Evolutionary conservation across 2,113 vertebrate species (phyloP).

Genomic region (Rhinolophus sinicus): DNA sequence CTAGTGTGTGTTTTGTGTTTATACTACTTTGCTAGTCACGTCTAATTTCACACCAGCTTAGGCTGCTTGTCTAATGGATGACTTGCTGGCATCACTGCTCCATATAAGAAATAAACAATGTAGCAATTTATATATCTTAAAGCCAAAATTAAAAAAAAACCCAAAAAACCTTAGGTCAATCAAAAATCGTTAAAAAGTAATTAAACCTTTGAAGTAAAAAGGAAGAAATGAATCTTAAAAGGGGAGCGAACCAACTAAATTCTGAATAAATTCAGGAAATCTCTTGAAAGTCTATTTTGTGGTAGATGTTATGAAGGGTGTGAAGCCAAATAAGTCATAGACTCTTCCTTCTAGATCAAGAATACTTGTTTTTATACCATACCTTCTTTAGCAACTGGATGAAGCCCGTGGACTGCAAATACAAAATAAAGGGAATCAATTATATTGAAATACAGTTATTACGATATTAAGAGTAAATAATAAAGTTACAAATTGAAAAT

Average conservation of each 20-base stretch:
- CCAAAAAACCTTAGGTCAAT: background rate
- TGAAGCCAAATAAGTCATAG: background rate
- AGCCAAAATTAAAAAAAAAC: background rate
- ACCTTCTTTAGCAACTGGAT: background rate
- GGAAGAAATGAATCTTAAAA: background rate
- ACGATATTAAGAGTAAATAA: background rate
- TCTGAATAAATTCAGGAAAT: background rate
- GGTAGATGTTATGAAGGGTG: background rate
- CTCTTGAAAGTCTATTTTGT: background rate
- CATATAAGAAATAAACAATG: background rate
- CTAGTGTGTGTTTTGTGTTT: background rate
- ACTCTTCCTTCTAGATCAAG: background rate
- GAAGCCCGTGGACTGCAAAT: background rate
- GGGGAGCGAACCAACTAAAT: background rate
- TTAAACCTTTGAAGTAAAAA: background rate
- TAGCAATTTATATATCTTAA: background rate
- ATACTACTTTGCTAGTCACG: background rate
- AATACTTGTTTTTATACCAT: background rate
- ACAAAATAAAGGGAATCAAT: background rate
- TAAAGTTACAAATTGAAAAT: background rate
- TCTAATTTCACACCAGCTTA: constrained; percentile 66
- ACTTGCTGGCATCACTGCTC: background rate
- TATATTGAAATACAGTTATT: background rate
- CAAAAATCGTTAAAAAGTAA: background rate
- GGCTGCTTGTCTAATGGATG: background rate